These are phyloP conservation scores for Leptogaster cylindrica DNA, from an alignment of 2,888 invertebrate species.

Conservation along the genomic window DNA sequence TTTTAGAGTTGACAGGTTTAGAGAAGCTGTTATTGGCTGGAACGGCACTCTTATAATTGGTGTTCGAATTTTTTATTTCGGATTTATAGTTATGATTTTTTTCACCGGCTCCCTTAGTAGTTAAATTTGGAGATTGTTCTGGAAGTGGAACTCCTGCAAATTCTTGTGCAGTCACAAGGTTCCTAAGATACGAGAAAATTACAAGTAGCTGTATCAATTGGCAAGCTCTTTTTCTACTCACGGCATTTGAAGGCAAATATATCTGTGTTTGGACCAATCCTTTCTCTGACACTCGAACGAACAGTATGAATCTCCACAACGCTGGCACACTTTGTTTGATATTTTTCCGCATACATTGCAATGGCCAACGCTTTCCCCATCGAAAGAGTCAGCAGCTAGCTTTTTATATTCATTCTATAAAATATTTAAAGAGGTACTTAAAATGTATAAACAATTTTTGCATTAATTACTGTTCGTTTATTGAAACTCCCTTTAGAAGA, in stretches of 20 bases:
- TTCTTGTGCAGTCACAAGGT: no score
- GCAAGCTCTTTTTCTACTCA: background rate
- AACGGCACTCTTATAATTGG: no score
- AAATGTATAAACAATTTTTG: background rate
- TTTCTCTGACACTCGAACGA: conserved; percentile 53
- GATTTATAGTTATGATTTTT: no score
- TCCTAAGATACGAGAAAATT: background rate
- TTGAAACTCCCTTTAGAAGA: conserved; percentile 39
- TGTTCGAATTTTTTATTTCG: no score
- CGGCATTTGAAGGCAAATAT: conserved; percentile 48
- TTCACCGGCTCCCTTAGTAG: no score
- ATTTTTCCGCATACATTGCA: conserved; percentile 46
- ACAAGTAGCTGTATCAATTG: background rate
- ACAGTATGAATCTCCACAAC: conserved; percentile 53
- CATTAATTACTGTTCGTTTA: conserved; percentile 19
- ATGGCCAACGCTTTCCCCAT: background rate
- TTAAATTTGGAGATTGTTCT: background rate
- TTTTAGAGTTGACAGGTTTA: no score
- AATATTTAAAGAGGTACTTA: background rate
- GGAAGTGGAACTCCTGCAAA: background rate
- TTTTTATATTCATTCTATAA: conserved; percentile 18
- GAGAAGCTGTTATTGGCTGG: background rate
- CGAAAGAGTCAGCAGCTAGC: background rate
- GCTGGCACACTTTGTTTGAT: conserved; percentile 51
- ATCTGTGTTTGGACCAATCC: conserved; percentile 53